Evolutionary conservation across 2,888 invertebrate genomes (phyloP), one percentile per base, ranked within the genome.

Genomic region (Scaptomyza parva): DNA sequence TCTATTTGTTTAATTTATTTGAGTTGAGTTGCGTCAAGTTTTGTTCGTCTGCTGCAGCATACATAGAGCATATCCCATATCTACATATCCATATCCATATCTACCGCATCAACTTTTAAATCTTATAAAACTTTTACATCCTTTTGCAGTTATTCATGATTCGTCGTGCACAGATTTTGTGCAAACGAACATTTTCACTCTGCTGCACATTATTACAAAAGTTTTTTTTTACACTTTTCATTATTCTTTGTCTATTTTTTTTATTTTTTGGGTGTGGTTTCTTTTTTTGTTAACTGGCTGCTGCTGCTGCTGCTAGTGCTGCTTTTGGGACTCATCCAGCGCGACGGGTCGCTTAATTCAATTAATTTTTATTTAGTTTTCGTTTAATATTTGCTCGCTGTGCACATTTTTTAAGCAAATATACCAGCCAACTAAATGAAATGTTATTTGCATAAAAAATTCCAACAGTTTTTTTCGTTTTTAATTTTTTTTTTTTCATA

Each of bases 311-410:
- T 51, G 44, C 24, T 45, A 12, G 22, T 61, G 22, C 54, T 51
- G 44, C 24, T 45, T 35, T 35, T 35, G 59, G 24, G 57, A 55
- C 60, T 54, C 74, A 68, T 43, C 48, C 72, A 51, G 47, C 51
- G 53, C 53, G 52, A 43, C 74, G 74, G 58, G 70, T 64, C 82
- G 71, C 85, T 85, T 83, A 83, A 83, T 83, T 83, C 86, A 85
- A 83, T 83, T 83, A 83, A 83, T 83, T 83, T 83, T 83, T 83
- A 85, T 85, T 83, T 83, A 83, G 82, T 83, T 83, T 82, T 83
- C 79, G 72, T 71, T 79, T 75, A 79, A 85, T 85, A 83, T 82
- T 82, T 85, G 79, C 82, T 61, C 60, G 72, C 67, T 73, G 60
- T 72, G 82, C 82, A 82, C 85, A 82, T 85, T 37, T 82, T 37